A percentile compares a stretch with the other conserved stretches of the same genome.
Conservation (phyloP, 2,888 invertebrate species). For the Pollenia angustigena region DNA sequence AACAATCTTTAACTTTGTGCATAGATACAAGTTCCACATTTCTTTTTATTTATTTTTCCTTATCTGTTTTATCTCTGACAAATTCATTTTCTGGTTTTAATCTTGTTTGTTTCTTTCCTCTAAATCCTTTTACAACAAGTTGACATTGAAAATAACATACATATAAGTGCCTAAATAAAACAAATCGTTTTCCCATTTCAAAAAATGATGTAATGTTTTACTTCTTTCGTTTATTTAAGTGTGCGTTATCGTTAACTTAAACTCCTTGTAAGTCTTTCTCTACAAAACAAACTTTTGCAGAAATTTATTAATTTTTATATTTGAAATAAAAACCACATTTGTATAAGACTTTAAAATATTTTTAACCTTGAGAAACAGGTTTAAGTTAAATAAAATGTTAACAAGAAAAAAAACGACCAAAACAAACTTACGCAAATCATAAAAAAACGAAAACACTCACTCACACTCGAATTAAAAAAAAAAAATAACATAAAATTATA, state of each 20-base stretch:
- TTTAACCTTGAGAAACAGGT: slow-evolving; percentile 74
- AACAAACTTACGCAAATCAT: slow-evolving; percentile 65
- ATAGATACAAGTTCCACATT: too few species aligned
- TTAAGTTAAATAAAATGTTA: slow-evolving; percentile 57
- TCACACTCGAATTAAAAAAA: slow-evolving; percentile 17
- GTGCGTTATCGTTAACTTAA: slow-evolving; percentile 4
- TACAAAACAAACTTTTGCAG: slow-evolving; percentile 8
- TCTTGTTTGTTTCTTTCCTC: not conserved
- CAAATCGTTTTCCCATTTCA: slow-evolving; percentile 1
- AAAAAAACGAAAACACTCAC: slow-evolving; percentile 6
- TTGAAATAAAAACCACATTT: slow-evolving; percentile 6
- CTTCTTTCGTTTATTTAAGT: not conserved
- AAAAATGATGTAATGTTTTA: slow-evolving; percentile 42
- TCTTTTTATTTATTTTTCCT: too few species aligned
- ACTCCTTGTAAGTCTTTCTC: slow-evolving; percentile 42
- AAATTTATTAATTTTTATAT: not conserved
- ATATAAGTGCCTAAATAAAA: not conserved
- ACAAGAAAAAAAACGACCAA: slow-evolving; percentile 20
- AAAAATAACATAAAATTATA: not conserved
- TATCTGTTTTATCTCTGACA: too few species aligned
- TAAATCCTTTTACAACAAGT: slow-evolving; percentile 4
- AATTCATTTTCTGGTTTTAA: too few species aligned
- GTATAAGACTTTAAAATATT: slow-evolving; percentile 11
- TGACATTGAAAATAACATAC: slow-evolving; percentile 27
- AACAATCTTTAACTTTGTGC: too few species aligned